These are phyloP conservation scores for Antrozous pallidus DNA, from an alignment of 2,797 vertebrate genomes.

Conservation along the genomic window DNA sequence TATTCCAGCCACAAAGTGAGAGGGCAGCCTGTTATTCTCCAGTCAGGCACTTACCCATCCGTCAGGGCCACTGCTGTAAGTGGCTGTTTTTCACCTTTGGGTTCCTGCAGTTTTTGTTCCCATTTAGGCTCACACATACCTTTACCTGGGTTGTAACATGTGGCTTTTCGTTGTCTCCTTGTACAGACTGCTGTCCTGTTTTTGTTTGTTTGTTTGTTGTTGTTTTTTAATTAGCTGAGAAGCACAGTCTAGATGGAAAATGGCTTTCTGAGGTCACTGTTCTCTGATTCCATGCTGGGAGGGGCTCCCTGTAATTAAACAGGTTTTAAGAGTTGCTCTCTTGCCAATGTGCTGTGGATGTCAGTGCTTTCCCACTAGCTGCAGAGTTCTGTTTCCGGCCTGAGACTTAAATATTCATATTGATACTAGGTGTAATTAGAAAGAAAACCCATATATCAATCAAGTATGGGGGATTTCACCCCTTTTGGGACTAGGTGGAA, in stretches of 20 bases:
- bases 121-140: conserved; percentile 41
- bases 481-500: neutral
- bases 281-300: conserved; percentile 39
- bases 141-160: conserved; percentile 49
- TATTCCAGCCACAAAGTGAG: conserved; percentile 64
- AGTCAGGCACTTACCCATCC: neutral
- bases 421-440: neutral
- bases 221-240: conserved; percentile 73
- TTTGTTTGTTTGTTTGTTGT: too few relatives aligned
- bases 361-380: conserved; percentile 49
- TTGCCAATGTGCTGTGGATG: neutral
- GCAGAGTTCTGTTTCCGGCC: conserved; percentile 34
- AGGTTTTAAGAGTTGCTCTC: conserved; percentile 58
- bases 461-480: neutral
- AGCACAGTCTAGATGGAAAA: conserved; percentile 70
- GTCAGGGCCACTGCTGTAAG: neutral
- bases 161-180: conserved; percentile 42
- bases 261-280: conserved; percentile 63
- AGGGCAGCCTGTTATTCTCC: conserved; percentile 59
- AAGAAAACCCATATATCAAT: neutral
- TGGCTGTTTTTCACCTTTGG: conserved; percentile 54
- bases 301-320: conserved; percentile 65
- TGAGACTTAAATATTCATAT: conserved; percentile 29
- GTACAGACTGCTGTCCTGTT: conserved; percentile 60
- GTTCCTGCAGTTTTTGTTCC: conserved; percentile 55